These are phyloP conservation scores for Cancer borealis DNA, from an alignment of 2,888 invertebrate genomes.

Conservation along the genomic window DNA sequence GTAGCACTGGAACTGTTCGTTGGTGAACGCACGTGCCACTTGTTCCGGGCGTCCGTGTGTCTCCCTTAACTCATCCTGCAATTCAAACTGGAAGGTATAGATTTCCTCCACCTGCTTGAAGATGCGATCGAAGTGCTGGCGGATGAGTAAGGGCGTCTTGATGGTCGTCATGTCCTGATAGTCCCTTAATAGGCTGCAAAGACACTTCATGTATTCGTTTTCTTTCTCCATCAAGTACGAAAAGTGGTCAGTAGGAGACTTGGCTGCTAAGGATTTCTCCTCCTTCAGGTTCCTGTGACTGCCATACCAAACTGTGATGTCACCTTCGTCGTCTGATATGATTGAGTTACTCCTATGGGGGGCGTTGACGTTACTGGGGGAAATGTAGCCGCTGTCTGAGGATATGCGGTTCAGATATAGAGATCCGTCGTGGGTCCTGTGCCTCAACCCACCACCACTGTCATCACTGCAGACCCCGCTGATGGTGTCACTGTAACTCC, in stretches of 20 bases:
- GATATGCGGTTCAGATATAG: neutral
- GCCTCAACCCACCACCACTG: neutral
- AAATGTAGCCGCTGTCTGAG: conserved; percentile 25
- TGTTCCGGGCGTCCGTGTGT: conserved; percentile 36
- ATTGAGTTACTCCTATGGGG: conserved; percentile 8
- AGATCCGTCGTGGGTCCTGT: neutral
- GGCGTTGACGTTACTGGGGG: neutral
- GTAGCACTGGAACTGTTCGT: conserved; percentile 69
- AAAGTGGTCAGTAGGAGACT: conserved; percentile 37
- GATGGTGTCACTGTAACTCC: neutral
- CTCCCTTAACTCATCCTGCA: conserved; percentile 11
- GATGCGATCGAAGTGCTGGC: conserved; percentile 70
- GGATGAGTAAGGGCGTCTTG: conserved; percentile 67
- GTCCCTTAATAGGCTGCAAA: conserved; percentile 39
- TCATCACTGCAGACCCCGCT: neutral
- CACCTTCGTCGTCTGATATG: conserved; percentile 26
- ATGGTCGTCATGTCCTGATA: conserved; percentile 58
- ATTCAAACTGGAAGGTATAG: conserved; percentile 47
- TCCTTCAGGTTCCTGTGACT: conserved; percentile 26
- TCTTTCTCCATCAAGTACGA: conserved; percentile 58
- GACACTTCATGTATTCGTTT: conserved; percentile 49
- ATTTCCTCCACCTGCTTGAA: conserved; percentile 60
- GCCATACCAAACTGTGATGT: neutral
- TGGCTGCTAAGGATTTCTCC: neutral
- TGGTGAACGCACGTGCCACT: conserved; percentile 56